phyloP scores from a whole-genome alignment of 1,140 invertebrate genomes.

The Monomorium pharaonis region DNA sequence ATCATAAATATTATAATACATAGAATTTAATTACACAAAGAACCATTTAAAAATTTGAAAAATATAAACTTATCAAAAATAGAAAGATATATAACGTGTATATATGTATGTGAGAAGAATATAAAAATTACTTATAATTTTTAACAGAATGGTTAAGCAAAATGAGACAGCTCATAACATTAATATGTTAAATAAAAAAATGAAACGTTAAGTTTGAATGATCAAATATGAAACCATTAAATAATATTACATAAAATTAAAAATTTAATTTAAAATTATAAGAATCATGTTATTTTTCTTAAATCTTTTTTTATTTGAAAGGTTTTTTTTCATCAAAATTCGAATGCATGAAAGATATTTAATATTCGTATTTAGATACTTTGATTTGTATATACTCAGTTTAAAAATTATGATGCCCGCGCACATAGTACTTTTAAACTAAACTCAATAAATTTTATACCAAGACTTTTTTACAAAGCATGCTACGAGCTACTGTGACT shows the following conservation, averaged over 20 bases:
- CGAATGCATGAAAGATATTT: background rate
- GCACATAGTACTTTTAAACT: background rate
- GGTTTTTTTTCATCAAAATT: background rate
- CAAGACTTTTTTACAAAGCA: constrained; percentile 38
- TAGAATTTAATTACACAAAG: background rate
- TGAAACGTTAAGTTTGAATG: background rate
- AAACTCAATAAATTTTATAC: background rate
- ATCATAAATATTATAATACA: background rate
- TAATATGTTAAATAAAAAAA: background rate
- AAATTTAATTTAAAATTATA: background rate
- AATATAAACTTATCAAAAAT: background rate
- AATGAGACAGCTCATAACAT: background rate
- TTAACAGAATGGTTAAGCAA: background rate
- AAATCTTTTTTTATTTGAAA: background rate
- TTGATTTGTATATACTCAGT: background rate
- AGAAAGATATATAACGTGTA: background rate
- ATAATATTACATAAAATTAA: background rate
- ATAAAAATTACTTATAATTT: constrained; percentile 2
- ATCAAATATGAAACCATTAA: constrained; percentile 11
- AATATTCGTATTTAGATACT: background rate
- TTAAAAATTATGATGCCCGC: background rate
- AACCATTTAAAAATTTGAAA: background rate
- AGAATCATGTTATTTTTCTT: background rate
- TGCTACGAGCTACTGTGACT: constrained; percentile 78
- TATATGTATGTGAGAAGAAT: background rate